Base-by-base conservation (phyloP, 2,113 vertebrate species). In the Rissa tridactyla region DNA sequence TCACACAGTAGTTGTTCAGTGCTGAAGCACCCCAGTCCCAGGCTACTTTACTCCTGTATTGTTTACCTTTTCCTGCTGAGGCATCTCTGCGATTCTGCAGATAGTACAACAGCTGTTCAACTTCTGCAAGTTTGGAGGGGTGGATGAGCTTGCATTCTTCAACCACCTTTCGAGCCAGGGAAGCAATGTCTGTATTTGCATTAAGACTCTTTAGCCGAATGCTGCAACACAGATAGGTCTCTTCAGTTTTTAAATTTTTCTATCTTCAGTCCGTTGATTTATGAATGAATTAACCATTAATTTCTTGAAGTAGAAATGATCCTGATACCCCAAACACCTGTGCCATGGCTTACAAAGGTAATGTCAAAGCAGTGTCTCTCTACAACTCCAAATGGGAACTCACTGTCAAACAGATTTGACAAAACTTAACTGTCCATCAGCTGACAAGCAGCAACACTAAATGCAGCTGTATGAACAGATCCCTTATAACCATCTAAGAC, bases 121-220 rank as follows among this genome's bases (percentile, higher is more conserved):
- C 99, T 64, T 99, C 99, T 4, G 97, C 98, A 55, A 99, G 96
- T 91, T 98, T 99, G 58, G 99, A 99, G 8, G 98, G 96, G 73
- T 99, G 99, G 95, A 99, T 99, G 72, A 99, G 99, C 69, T 99
- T 99, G 96, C 99, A 99, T 94, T 99, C 99, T 81, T 99, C 99
- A 90, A 99, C 98, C 83, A 99, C 99, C 88, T 99, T 99, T 60
- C 98, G 98, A 66, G 99, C 99, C 98, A 99, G 96, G n/a, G 99
- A 99, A 47, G 97, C 97, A 69, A 99, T 98, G 81, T 99, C 99
- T 73, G 99, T 99, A 78, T 98, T 99, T 25, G 99, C 98, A 94
- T 99, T 99, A 54, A 99, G 98, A 96, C 99, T 99, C 97, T 99
- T 99, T 82, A 99, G 98, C n/a, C 99, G 99, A 92, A 99, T 99